Base-by-base conservation (phyloP, 2,888 invertebrate genomes). In the Pristionchus arcanus region DNA sequence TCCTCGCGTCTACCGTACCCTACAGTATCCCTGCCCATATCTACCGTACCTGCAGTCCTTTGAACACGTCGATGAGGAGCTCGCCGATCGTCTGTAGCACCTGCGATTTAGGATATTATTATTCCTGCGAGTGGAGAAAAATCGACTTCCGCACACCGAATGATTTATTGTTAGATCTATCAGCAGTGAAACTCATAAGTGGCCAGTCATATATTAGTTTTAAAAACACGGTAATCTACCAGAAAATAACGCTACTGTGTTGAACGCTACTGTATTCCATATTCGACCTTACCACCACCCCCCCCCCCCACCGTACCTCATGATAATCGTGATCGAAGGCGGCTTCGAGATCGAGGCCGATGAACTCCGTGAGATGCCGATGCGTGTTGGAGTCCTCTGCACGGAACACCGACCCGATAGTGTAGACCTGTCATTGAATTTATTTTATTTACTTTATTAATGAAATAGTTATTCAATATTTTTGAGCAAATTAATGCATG, bases 341-440 rank as follows among this genome's bases (percentile, higher is more conserved):
- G 99, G 99, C 99, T 96, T 99, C 99, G 94, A 99, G 96, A 96
- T 99, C 99, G 25, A 99, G 97, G 0, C 99, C 99, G 49, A 98
- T 98, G 96, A 99, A 99, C 96, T 99, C 99, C 0, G 99, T 99
- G 94, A 99, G 96, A 95, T 99, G 99, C 7, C 99, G 97, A 96
- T 99, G 98, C 91, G 99, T 99, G 96, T 99, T 99, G 7, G 99
- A 99, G 95, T 99, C 99, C 96, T 99, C 99, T 0, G 99, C 99
- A 91, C 99, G 97, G 96, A 99, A 99, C 89, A 99, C 98, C 93
- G 95, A 92, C 28, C 96, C 96, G 37, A 96, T 95, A 5, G 96
- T 96, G 94, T 95, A 96, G n/a, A 95, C 95, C 91, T 91, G 63
- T 7, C 4, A 63, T n/a, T n/a, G n/a, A n/a, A n/a, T n/a, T n/a